These are phyloP conservation scores for Trogon melanurus DNA, from an alignment of 2,113 vertebrate species.

Conservation along the genomic window DNA sequence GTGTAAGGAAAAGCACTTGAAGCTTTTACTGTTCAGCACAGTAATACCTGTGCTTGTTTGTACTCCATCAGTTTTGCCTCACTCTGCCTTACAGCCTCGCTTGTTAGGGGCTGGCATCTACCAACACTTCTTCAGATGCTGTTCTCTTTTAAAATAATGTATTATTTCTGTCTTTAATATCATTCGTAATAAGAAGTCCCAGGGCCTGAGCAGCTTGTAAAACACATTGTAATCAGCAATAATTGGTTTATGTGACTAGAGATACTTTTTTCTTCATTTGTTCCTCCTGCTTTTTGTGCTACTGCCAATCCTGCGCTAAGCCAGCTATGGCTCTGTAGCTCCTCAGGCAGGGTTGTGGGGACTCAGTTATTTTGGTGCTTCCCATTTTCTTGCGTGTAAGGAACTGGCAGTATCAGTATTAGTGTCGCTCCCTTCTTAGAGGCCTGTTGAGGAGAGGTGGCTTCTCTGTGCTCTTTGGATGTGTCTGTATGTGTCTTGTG, in stretches of 20 bases:
- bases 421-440: background rate
- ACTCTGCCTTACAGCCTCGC: background rate
- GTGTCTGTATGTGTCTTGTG: background rate
- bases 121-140: background rate
- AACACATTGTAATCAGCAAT: background rate
- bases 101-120: background rate
- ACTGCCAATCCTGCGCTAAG: background rate
- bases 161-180: background rate
- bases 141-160: background rate
- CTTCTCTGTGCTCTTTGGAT: background rate
- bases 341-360: background rate
- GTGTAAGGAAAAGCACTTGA: background rate
- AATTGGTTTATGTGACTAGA: background rate
- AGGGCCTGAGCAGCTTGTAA: background rate
- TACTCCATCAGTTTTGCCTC: background rate
- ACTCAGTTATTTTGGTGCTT: slow-evolving; percentile 34
- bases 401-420: background rate
- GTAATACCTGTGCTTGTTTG: background rate
- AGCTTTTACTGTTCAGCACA: background rate
- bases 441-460: background rate
- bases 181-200: background rate
- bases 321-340: background rate
- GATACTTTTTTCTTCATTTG: background rate
- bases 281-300: background rate
- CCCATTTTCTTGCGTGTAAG: background rate